phyloP scores from a whole-genome alignment of 1,140 invertebrate species.

The Pachypsylla venusta region DNA sequence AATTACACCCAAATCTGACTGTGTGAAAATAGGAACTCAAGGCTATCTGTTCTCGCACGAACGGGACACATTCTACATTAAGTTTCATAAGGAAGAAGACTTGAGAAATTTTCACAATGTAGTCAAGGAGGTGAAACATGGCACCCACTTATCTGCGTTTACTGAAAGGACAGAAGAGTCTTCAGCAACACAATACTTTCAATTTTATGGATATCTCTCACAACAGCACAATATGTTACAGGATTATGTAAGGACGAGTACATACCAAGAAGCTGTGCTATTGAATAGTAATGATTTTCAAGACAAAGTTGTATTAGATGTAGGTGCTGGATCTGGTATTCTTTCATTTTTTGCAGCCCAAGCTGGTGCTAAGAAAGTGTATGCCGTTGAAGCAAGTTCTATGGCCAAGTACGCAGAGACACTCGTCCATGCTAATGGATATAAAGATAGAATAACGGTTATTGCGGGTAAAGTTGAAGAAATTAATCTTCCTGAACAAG shows the following conservation, averaged over 20 bases:
- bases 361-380: constrained; percentile 91
- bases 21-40: constrained; percentile 5
- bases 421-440: constrained; percentile 78
- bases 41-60: constrained; percentile 9
- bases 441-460: constrained; percentile 73
- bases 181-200: constrained; percentile 93
- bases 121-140: constrained; percentile 59
- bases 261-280: constrained; percentile 93
- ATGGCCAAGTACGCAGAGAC: constrained; percentile 93
- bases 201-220: constrained; percentile 97
- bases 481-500: constrained; percentile 83
- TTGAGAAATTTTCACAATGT: constrained; percentile 59
- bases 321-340: constrained; percentile 93
- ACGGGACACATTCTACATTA: constrained; percentile 2
- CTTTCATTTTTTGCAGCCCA: constrained; percentile 97
- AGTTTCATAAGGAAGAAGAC: constrained; percentile 32
- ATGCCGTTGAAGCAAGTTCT: constrained; percentile 95
- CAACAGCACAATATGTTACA: constrained; percentile 99
- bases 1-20: constrained; percentile 12
- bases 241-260: constrained; percentile 95
- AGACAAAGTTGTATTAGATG: constrained; percentile 86
- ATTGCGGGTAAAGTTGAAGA: constrained; percentile 98
- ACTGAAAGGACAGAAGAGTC: constrained; percentile 93
- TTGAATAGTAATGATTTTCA: constrained; percentile 87
- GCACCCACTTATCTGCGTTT: constrained; percentile 71